Base-by-base conservation (phyloP, 2,888 invertebrate genomes). In the Aphodius sticticus region DNA sequence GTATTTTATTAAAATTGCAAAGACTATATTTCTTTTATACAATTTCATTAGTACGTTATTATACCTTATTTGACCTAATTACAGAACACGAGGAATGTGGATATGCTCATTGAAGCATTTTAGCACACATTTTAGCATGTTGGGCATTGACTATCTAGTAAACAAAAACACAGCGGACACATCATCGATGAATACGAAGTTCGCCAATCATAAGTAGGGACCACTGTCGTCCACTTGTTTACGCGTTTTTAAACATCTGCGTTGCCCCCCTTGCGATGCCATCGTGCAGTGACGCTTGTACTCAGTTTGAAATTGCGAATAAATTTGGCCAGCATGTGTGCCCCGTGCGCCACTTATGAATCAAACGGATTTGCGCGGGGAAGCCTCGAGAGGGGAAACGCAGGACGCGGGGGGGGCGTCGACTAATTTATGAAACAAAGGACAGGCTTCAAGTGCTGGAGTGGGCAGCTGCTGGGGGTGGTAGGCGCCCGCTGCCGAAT, bases 381-480 rank as follows among this genome's bases (percentile, higher is more conserved):
- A 78, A 70, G 70, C 78, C 69, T 26, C 53, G 70, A 26, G 76
- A 37, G 16, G 14, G 69, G 38, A 70, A 16, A 14, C 16, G 69
- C 36, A 16, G 70, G 38, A 77, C 80, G 77, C 78, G 76, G 35
- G 15, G 15, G 77, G 76, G 80, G 79, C 77, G 76, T 38, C 76
- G 78, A 80, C 77, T 80, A 80, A 80, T 80, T 80, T 80, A 80
- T 80, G 78, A 80, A 80, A 80, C 80, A 80, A 80, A 77, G 80
- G 72, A 77, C 76, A 77, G 72, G 76, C 75, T 76, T 80, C 76
- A 71, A 80, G 77, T 80, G 80, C 78, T 78, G 78, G 77, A 80
- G 80, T 75, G 76, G 80, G 78, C 80, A 80, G 80, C 80, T 80
- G 80, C 77, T 77, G 69, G 53, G 53, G 53, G 12, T 53, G 53